These are phyloP conservation scores for Enteromius trimaculatus DNA, from an alignment of 2,797 vertebrate genomes.

Conservation along the genomic window DNA sequence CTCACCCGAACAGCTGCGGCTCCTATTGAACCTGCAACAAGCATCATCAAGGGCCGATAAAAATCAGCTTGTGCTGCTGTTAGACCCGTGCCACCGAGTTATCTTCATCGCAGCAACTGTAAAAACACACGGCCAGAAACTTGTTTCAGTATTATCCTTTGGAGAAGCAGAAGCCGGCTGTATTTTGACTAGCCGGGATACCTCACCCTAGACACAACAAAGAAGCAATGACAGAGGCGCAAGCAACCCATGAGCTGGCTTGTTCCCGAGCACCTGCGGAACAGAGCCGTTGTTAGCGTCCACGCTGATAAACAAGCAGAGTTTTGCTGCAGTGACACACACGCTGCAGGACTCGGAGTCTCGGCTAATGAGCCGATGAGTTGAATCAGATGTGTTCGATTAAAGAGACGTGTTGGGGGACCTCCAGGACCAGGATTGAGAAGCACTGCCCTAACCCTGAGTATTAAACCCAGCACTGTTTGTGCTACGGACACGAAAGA, in stretches of 20 bases:
- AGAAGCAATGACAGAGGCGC: slow-evolving; percentile 35
- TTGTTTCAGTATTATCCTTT: slow-evolving; percentile 29
- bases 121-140: slow-evolving; percentile 52
- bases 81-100: slow-evolving; percentile 40
- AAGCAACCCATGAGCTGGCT: background rate
- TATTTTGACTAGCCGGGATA: slow-evolving; percentile 66
- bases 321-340: background rate
- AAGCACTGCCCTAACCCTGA: slow-evolving; percentile 29
- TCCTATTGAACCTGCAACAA: slow-evolving; percentile 57
- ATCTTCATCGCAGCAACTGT: slow-evolving; percentile 59
- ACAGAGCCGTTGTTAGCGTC: slow-evolving; percentile 3
- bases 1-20: slow-evolving; percentile 48
- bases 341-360: background rate
- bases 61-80: slow-evolving; percentile 52
- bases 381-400: slow-evolving; percentile 23
- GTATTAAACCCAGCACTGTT: slow-evolving; percentile 29
- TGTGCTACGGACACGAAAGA: slow-evolving; percentile 15
- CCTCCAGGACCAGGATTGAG: slow-evolving; percentile 29
- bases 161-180: slow-evolving; percentile 44
- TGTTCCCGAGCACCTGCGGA: slow-evolving; percentile 44
- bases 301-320: slow-evolving; percentile 14
- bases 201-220: slow-evolving; percentile 50
- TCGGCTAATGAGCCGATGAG: slow-evolving; percentile 23
- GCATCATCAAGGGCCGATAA: slow-evolving; percentile 57
- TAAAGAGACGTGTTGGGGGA: slow-evolving; percentile 30